phyloP scores from a whole-genome alignment of 2,888 invertebrate species.

The Pseudococcus jackbeardsleyi region DNA sequence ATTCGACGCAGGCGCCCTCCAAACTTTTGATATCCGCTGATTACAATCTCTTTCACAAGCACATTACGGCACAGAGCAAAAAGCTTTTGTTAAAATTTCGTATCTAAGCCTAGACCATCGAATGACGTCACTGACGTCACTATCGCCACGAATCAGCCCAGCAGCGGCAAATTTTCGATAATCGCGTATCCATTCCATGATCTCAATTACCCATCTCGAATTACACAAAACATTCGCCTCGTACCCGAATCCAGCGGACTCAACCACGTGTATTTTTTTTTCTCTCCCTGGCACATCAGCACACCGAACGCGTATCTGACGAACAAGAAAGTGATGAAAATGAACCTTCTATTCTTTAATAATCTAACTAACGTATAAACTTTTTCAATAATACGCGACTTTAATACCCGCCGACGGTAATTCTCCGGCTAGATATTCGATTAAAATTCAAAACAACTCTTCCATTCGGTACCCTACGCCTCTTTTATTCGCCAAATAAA shows the following conservation, averaged over 20 bases:
- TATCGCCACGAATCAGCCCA: no score
- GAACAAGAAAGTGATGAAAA: neutral
- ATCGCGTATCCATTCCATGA: no score
- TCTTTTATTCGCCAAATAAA: neutral
- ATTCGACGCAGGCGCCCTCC: neutral
- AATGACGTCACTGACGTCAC: neutral
- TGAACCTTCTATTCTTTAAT: neutral
- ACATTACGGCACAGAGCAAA: neutral
- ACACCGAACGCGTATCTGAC: neutral
- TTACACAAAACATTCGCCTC: no score
- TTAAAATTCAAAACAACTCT: slow-evolving; percentile 42
- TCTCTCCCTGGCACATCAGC: no score
- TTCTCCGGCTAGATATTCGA: neutral
- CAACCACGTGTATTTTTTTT: no score
- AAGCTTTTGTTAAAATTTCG: neutral
- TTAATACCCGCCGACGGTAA: neutral
- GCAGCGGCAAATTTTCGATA: no score
- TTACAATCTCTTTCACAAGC: neutral
- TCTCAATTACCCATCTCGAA: no score
- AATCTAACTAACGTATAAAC: neutral
- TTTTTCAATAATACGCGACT: slow-evolving; percentile 12
- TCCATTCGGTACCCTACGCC: neutral
- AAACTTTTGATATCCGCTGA: neutral
- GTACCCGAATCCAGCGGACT: no score
- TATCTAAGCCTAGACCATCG: neutral